Percentiles rank a stretch among this genome's conserved stretches.
These are phyloP conservation scores for Sparidentex hasta DNA, from an alignment of 2,797 vertebrate species.

Conservation along the genomic window DNA sequence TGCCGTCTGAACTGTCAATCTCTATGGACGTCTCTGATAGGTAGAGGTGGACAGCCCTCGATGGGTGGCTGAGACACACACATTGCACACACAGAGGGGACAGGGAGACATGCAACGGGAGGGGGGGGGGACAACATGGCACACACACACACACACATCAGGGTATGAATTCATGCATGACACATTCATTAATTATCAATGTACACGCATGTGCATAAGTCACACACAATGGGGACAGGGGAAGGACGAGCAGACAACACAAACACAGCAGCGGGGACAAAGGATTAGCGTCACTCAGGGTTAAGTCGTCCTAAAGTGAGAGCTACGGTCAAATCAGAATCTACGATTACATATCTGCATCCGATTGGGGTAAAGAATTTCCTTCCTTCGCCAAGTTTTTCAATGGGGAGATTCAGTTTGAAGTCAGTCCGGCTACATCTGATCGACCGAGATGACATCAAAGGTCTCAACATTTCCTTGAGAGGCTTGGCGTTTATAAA, in stretches of 20 bases:
- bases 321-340: constrained; percentile 20
- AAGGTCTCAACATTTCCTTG: constrained; percentile 14
- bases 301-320: constrained; percentile 28
- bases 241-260: constrained; percentile 53
- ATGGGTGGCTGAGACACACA: constrained; percentile 73
- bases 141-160: constrained; percentile 25
- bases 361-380: constrained; percentile 17
- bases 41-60: constrained; percentile 74
- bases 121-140: constrained; percentile 27
- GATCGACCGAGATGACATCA: constrained; percentile 11
- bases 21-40: constrained; percentile 69
- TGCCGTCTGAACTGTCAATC: constrained; percentile 81
- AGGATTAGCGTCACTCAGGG: constrained; percentile 52
- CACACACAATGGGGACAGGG: constrained; percentile 23
- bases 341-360: constrained; percentile 33
- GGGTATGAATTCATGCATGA: constrained; percentile 54
- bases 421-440: constrained; percentile 36
- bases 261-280: constrained; percentile 56
- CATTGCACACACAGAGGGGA: constrained; percentile 33
- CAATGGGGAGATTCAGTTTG: constrained; percentile 3
- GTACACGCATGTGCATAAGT: constrained; percentile 36
- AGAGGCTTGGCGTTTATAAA: background rate
- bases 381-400: constrained; percentile 21
- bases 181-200: constrained; percentile 56
- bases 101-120: constrained; percentile 43